These are phyloP conservation scores for Trichomycterus rosablanca DNA, from an alignment of 2,113 vertebrate species.

Conservation along the genomic window DNA sequence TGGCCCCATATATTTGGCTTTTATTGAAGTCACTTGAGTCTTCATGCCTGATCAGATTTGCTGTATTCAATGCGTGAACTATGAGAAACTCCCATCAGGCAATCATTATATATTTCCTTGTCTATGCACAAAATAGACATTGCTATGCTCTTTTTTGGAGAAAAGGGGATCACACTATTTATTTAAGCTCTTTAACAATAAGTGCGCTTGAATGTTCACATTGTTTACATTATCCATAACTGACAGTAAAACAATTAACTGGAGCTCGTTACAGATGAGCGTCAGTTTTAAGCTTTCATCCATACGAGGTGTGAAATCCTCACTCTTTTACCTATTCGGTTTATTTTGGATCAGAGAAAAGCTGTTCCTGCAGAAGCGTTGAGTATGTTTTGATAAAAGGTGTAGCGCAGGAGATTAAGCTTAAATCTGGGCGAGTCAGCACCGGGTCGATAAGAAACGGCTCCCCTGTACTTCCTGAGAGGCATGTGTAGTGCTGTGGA, in stretches of 20 bases:
- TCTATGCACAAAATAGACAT: too few species aligned
- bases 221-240: background rate
- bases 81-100: too few species aligned
- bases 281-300: slow-evolving; percentile 1
- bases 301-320: background rate
- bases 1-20: too few species aligned
- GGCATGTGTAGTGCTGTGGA: background rate
- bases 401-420: slow-evolving; percentile 2
- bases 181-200: too few species aligned
- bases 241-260: background rate
- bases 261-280: background rate
- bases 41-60: too few species aligned
- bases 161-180: too few species aligned
- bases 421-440: slow-evolving; percentile 14
- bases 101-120: too few species aligned
- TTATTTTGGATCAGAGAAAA: slow-evolving; percentile 6
- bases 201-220: too few species aligned
- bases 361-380: background rate
- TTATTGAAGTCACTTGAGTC: too few species aligned
- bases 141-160: too few species aligned
- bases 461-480: slow-evolving; percentile 19
- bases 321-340: slow-evolving; percentile 4
- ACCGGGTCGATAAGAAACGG: slow-evolving; percentile 6
- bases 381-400: background rate
- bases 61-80: too few species aligned